Evolutionary conservation across 2,113 vertebrate species (phyloP), one percentile per base, ranked within the genome.

Genomic region (Hiodon tergisus): DNA sequence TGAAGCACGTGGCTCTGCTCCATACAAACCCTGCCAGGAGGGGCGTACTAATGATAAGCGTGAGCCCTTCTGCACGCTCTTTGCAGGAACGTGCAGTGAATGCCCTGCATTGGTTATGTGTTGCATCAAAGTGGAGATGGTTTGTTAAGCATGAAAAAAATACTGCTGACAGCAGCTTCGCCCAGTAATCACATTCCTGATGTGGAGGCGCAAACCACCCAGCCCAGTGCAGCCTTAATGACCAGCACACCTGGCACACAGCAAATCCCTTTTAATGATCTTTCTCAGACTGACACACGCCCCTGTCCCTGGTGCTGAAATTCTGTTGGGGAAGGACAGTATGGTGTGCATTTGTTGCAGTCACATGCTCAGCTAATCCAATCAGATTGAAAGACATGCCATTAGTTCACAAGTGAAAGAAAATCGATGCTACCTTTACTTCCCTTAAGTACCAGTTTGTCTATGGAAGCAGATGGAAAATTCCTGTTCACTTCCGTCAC

Each of bases 401-500:
- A 81, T 78, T 86, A 86, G 86, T 84, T 87, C 74, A 71, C 72
- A 81, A 84, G 80, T 65, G 88, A 93, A 81, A 77, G 81, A 81
- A 92, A 94, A 92, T 93, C 92, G 87, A 91, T 93, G 81, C 67
- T 57, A 77, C 81, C 82, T 82, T 77, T 83, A 81, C 75, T 80
- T 82, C 80, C 86, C 84, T 82, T 87, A 85, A 89, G 82, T 77
- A 83, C 76, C 55, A 63, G 85, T 87, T 89, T 88, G 85, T 85
- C 83, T 77, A 60, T 82, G 87, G 83, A 81, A 86, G 81, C 84
- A 87, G 87, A 88, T 88, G 89, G 87, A 90, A 90, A 81, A 55
- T 5, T 75, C 73, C 17, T 82, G 82, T 84, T 87, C 83, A 87
- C 86, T 88, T 85, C 77, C 79, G 80, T 82, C 85, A 85, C 81